Evolutionary conservation across 2,797 vertebrate genomes (phyloP), one percentile per base, ranked within the genome.

Genomic region (Benthosema pterotum): DNA sequence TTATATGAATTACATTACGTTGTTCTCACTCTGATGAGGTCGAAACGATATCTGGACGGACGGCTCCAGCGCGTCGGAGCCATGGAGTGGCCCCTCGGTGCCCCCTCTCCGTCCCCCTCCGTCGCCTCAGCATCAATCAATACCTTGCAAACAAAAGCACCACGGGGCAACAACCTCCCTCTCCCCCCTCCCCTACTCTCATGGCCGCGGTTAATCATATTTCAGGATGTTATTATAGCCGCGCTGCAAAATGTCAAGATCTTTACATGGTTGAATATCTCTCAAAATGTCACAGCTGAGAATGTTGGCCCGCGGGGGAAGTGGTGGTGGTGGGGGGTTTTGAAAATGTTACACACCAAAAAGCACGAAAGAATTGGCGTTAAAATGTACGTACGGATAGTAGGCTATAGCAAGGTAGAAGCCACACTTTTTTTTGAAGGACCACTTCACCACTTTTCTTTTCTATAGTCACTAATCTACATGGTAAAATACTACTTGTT

Each of bases 231-330:
- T 88, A 86, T 89, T 88, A 91, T 77, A 87, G 79, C 32, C 71
- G 57, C 22, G 8, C 79, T 11, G 72, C 17, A 49, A 92, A 91
- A 92, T 92, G 89, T 91, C 91, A 92, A 89, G 88, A 89, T 91
- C 89, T 87, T 89, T 90, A 85, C 78, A 79, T 80, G 83, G 88
- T 87, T 87, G 89, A 92, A 92, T 87, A 87, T 87, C 86, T 82
- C 70, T 67, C 65, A 64, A 86, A 85, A 91, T 86, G 90, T 88
- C 89, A 89, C 57, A 16, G 66, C 52, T 50, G n/a, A 69, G 50
- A 70, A 81, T 25, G 74, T 59, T 4, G 9, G 11, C 13, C 17
- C 11, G 1, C 13, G 4, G 45, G 45, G n/a, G 5, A 13, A 2
- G 13, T 13, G 19, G 12, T 52, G 13, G 57, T 52, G 19, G 57